Base-by-base conservation (phyloP, 2,888 invertebrate species). In the Cyaniris semiargus region DNA sequence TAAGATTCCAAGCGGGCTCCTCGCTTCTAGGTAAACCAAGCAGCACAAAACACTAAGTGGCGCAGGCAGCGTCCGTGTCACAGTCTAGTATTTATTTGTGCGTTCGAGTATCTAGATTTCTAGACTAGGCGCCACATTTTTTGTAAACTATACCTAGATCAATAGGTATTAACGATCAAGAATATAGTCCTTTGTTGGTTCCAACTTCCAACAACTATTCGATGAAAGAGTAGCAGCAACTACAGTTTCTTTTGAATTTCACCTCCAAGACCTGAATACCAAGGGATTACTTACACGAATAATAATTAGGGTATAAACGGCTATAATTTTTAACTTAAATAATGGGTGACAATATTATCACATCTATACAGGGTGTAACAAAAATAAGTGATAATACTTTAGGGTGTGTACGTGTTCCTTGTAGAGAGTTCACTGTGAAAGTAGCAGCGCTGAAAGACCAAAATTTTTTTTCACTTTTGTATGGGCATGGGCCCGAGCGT, bases 1-100 rank as follows among this genome's bases (percentile, higher is more conserved):
- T 27, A 15, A 6, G 13, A 66, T 66, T 66, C 66, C 66, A 15
- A 66, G 66, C 27, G 31, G 27, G 66, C 3, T 31, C 6, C 66
- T 58, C 13, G 15, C 66, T 66, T 66, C 66, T 66, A 66, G 66
- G 27, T 66, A 18, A 66, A 60, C 60, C 23, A 13, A 60, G 27
- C 27, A 31, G 15, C 27, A 66, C 66, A 66, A 66, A 66, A 66
- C 66, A 66, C 31, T 60, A 66, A 18, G 31, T 66, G 6, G 27
- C 66, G 31, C 66, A 66, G 66, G 27, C 66, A 18, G 66, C 18
- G 66, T 66, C 66, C 31, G 66, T 31, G 13, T 66, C 13, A 66
- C 66, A 18, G 15, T 31, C 66, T 66, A 27, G 15, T 60, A 23
- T 60, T 8, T 23, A 23, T 23, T 23, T 13, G 60, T 13, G 13